Evolutionary conservation across 2,113 vertebrate species (phyloP).

Genomic region (Vombatus ursinus): DNA sequence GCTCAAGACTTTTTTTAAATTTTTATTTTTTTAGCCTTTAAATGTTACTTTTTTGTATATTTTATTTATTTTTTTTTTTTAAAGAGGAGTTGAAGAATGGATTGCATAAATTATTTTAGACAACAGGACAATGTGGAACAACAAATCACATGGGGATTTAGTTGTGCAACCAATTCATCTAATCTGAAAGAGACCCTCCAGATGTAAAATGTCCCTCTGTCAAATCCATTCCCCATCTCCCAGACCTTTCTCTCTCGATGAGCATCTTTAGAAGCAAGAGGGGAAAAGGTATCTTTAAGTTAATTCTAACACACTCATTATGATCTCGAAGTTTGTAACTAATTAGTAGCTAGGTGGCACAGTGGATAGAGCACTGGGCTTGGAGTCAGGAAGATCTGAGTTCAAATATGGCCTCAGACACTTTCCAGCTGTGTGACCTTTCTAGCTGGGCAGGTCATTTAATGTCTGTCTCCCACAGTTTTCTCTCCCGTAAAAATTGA

Average conservation of each 20-base stretch:
- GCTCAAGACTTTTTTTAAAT: background rate
- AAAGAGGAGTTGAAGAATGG: background rate
- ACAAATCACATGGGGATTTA: constrained; percentile 3
- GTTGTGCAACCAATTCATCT: background rate
- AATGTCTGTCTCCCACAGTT: background rate
- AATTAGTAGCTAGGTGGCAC: background rate
- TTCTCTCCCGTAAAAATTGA: background rate
- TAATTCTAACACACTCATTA: background rate
- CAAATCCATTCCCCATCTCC: background rate
- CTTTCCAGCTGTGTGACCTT: background rate
- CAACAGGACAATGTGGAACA: background rate
- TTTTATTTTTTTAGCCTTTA: background rate
- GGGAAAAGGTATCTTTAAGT: background rate
- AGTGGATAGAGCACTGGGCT: background rate
- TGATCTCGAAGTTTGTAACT: background rate
- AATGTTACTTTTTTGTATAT: background rate
- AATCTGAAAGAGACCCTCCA: background rate
- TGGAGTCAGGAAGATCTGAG: background rate
- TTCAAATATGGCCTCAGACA: background rate
- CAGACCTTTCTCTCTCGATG: constrained; percentile 19
- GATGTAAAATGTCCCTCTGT: constrained; percentile 25
- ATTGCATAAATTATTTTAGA: constrained; percentile 3
- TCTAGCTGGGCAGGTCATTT: background rate
- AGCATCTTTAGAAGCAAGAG: background rate
- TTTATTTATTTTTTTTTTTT: constrained; percentile 36